Base-by-base conservation (phyloP, 1,140 invertebrate species). In the Globodera ellingtonae region DNA sequence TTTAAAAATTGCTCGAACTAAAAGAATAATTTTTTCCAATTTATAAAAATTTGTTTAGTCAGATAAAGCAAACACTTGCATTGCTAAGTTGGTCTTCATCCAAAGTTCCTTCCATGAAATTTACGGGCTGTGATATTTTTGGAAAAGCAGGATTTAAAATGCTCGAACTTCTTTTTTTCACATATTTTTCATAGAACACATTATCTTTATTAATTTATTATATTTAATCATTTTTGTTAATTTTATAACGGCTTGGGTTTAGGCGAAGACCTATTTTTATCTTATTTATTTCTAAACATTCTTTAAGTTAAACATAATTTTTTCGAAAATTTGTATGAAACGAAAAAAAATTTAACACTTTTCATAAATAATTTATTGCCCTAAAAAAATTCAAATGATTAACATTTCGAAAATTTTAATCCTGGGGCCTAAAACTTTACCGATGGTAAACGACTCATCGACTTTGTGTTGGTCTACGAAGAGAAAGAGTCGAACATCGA, bases 391-490 rank as follows among this genome's bases (percentile, higher is more conserved):
- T n/a, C n/a, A n/a, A n/a, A n/a, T n/a, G n/a, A n/a, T n/a, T n/a
- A n/a, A n/a, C n/a, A n/a, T n/a, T n/a, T n/a, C n/a, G n/a, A n/a
- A n/a, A n/a, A n/a, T n/a, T n/a, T n/a, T n/a, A n/a, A n/a, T n/a
- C n/a, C n/a, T n/a, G n/a, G n/a, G n/a, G n/a, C n/a, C n/a, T n/a
- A n/a, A n/a, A n/a, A n/a, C 48, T 86, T 86, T 69, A 75, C 85
- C 4, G 86, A 86, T 66, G 86, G 86, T 46, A 72, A 59, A 48
- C 52, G 86, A 72, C 77, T 85, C 62, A 89, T 88, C 18, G 87
- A 88, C 73, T 88, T 86, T 79, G 87, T 88, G 6, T 65, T 88
- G 18, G 88, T 82, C 8, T 88, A 86, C 47, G 87, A 88, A 21
- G 77, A 24, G 81, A 86, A 21, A 6, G 21, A 9, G 8, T 18